Base-by-base conservation (phyloP, 92 coral and sea anemone species). In the Micromussa lordhowensis region DNA sequence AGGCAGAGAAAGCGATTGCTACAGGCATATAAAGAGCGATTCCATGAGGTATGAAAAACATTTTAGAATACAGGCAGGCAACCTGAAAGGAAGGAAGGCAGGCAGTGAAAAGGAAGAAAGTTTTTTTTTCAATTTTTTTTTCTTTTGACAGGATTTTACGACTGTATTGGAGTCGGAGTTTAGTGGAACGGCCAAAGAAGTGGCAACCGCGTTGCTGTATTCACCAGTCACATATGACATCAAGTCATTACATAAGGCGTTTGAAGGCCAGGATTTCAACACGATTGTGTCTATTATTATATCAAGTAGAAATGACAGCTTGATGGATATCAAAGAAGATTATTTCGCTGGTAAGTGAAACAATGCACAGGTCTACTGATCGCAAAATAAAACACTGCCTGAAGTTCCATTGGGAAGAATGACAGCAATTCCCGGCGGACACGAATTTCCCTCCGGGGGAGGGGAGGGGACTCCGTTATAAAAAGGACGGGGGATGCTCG, bases 171-270 rank as follows among this genome's bases (percentile, higher is more conserved):
- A 93, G 76, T 90, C 95, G 64, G 92, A 94, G 80, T 90, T 95
- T 18, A 94, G 96, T 78, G 86, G 86, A 21, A 90, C 89, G 4
- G 71, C 90, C 70, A 68, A 83, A 57, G 92, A 88, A 51, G 95
- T 89, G 57, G 91, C 89, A 30, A 48, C 82, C 3, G 96, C 95
- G 22, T 87, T 95, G 36, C 92, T 95, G 12, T 86, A 90, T 68
- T 63, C 85, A 74, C 98, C 98, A 38, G 95, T 76, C 34, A 73
- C 74, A 10, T 92, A 93, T 73, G 96, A 94, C 49, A 92, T 91
- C 49, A 89, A 78, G 78, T 88, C 96, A 29, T 91, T 95, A 57
- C 88, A 86, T 29, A 75, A 64, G 29, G 98, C 98, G 7, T 82
- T 95, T 29, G 85, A 92, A 30, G 89, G 79, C 53, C 84, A 87